Evolutionary conservation across 2,797 vertebrate genomes (phyloP).

Genomic region (Loris lydekkerianus): DNA sequence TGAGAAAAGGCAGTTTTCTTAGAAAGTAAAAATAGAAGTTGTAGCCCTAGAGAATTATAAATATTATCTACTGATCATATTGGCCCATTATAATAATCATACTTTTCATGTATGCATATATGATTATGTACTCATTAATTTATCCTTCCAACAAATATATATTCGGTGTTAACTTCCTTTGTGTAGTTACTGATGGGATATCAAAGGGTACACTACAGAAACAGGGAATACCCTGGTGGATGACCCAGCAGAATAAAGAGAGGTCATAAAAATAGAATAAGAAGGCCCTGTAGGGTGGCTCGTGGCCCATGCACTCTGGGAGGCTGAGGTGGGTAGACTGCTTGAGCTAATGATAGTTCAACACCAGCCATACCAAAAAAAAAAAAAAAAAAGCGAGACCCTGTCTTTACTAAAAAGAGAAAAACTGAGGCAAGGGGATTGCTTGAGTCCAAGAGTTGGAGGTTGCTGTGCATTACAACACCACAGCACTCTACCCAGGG

Average conservation of each 20-base stretch:
- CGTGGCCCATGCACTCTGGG: too few species aligned
- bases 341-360: too few species aligned
- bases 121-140: background rate
- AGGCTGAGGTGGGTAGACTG: too few species aligned
- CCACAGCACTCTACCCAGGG: too few species aligned
- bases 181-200: slow-evolving; percentile 13
- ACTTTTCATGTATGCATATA: background rate
- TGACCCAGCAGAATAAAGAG: background rate
- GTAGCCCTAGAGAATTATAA: background rate
- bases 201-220: slow-evolving; percentile 25
- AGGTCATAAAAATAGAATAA: background rate
- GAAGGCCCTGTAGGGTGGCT: too few species aligned
- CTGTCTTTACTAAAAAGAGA: too few species aligned
- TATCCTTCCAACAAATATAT: background rate
- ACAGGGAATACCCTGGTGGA: background rate
- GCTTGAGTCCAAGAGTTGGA: too few species aligned
- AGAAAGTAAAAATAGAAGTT: background rate
- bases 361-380: too few species aligned
- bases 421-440: too few species aligned
- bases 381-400: too few species aligned
- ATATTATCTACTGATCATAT: background rate
- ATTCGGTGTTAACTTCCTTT: background rate
- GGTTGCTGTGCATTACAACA: too few species aligned
- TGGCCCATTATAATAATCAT: background rate
- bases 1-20: background rate